Evolutionary conservation across 1,140 invertebrate species (phyloP), one percentile per base, ranked within the genome.

Genomic region (Dreissena polymorpha): DNA sequence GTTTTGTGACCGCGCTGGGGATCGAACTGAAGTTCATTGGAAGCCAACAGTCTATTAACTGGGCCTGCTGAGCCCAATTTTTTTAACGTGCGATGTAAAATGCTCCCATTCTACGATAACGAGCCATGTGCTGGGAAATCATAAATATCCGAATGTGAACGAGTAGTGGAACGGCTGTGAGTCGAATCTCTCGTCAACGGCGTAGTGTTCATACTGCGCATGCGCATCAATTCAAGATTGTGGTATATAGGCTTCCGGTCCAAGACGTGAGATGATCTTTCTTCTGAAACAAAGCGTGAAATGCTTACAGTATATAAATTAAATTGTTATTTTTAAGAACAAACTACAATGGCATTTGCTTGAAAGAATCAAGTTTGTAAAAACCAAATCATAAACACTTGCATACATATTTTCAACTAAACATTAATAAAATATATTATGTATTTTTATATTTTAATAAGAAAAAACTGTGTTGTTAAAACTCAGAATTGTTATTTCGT

Each of bases 241-340:
- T 72, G 72, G 49, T 83, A 76, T 27, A 76, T 83, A 50, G 81
- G 81, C 29, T 81, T 76, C 55, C 81, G 18, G 81, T 83, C 81
- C 72, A 72, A 83, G 10, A 77, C 65, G 63, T 83, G 81, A 6
- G 81, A 83, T 14, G 81, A 76, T 23, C 57, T 60, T 2, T 60
- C 57, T 60, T 60, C 57, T 60, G 57, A 60, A 60, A 60, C 57
- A 60, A 60, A 60, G 21, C 39, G 39, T 39, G 39, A 8, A n/a
- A 2, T 39, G 39, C 39, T 2, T 39, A 5, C 8, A 5, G 39
- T 39, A 39, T 39, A 39, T n/a, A n/a, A 5, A 39, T 39, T 39
- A 39, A 39, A 5, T 39, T 2, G 2, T 39, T 39, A 8, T 39
- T 39, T 39, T 2, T 5, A 39, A 5, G 8, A 39, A 39, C 39